Evolutionary conservation across 2,113 vertebrate species (phyloP).

Genomic region (Pantherophis guttatus): DNA sequence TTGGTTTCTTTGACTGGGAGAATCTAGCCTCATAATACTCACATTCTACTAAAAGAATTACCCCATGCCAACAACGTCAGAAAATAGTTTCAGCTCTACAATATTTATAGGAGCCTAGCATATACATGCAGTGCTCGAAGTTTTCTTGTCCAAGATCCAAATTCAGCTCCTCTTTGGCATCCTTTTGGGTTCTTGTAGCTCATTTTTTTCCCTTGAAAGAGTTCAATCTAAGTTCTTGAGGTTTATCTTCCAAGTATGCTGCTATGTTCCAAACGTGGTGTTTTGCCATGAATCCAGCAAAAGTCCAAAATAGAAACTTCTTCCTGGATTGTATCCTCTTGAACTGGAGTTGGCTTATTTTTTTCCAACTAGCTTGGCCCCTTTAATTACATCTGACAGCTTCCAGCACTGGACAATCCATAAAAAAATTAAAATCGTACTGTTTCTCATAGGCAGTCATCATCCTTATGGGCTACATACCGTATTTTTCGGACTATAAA

Average conservation of each 20-base stretch:
- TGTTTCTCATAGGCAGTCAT: not conserved
- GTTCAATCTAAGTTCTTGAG: not conserved
- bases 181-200: not conserved
- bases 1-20: not conserved
- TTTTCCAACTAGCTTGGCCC: not conserved
- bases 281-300: not conserved
- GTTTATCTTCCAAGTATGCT: not conserved
- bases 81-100: not conserved
- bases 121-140: not conserved
- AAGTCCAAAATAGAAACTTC: not conserved
- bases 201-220: not conserved
- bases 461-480: not conserved
- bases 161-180: not conserved
- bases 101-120: not conserved
- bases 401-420: not conserved
- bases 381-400: not conserved
- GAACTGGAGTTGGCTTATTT: not conserved
- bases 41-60: not conserved
- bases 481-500: too few relatives aligned
- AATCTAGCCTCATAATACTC: not conserved
- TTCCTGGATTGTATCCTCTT: not conserved
- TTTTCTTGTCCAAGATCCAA: not conserved
- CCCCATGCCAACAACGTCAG: not conserved
- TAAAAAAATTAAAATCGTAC: not conserved
- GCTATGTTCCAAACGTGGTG: not conserved